These are phyloP conservation scores for Numida meleagris DNA, from an alignment of 2,113 vertebrate genomes.

Conservation along the genomic window DNA sequence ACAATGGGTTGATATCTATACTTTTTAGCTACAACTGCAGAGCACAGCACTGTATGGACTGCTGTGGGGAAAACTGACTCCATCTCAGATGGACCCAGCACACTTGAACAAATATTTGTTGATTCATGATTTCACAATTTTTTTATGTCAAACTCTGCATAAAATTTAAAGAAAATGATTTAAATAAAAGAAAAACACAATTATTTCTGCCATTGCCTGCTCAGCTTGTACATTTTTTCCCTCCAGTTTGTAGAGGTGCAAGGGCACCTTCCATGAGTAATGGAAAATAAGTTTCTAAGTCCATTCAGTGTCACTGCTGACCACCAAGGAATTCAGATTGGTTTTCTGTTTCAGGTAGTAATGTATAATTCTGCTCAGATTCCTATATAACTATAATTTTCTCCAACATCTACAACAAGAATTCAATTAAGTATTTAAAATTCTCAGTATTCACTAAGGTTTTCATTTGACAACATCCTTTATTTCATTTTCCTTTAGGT, in stretches of 20 bases:
- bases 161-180: background rate
- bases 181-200: background rate
- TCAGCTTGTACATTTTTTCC: background rate
- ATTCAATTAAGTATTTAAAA: background rate
- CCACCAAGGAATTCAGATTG: background rate
- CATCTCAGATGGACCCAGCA: background rate
- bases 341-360: background rate
- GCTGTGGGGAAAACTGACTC: background rate
- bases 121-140: background rate
- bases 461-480: background rate
- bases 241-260: background rate
- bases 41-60: background rate
- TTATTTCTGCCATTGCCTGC: background rate
- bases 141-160: background rate
- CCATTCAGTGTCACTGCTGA: background rate
- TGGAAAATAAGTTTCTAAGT: background rate
- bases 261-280: background rate
- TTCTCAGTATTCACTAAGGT: background rate
- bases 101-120: background rate
- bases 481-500: background rate
- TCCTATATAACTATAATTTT: background rate
- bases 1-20: background rate
- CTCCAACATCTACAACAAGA: background rate
- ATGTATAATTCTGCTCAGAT: background rate
- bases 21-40: background rate